Conservation (phyloP, 2,113 vertebrate genomes). For the Rhinoderma darwinii region DNA sequence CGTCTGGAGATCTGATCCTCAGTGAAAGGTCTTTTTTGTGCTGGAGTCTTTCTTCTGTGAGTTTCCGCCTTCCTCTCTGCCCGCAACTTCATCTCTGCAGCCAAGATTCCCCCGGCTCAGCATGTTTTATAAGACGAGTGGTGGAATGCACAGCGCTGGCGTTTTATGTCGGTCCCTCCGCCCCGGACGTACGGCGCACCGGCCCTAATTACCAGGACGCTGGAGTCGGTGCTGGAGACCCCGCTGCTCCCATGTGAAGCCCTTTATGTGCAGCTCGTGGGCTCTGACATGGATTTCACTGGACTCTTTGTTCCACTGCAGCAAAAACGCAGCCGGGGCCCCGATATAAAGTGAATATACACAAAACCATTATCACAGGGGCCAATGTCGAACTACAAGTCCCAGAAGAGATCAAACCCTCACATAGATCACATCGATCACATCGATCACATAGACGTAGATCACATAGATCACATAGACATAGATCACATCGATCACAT, state of each 20-base stretch:
- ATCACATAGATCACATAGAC: no score
- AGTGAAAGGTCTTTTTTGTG: neutral
- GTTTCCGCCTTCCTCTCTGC: no score
- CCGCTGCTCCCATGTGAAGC: neutral
- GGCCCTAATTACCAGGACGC: constrained; percentile 46
- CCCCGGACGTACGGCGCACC: rapidly evolving
- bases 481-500: no score
- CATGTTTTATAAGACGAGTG: constrained; percentile 57
- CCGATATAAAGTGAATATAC: neutral
- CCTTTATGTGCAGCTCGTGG: constrained; percentile 1
- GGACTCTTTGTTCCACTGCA: constrained; percentile 16
- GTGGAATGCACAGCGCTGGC: neutral
- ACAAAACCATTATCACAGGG: neutral
- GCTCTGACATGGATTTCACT: neutral
- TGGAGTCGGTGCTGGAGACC: neutral
- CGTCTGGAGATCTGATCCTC: constrained; percentile 26
- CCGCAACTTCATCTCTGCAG: constrained; percentile 36
- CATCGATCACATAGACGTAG: no score
- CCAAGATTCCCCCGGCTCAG: constrained; percentile 23
- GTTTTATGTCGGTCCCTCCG: constrained; percentile 38
- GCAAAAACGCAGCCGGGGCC: neutral
- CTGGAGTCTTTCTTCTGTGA: neutral
- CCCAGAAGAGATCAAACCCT: no score
- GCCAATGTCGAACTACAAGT: neutral
- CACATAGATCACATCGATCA: no score